A percentile compares a stretch with the other conserved stretches of the same genome.
Evolutionary conservation across 1,140 invertebrate species (phyloP).

Genomic region (Drosophila mayri): DNA sequence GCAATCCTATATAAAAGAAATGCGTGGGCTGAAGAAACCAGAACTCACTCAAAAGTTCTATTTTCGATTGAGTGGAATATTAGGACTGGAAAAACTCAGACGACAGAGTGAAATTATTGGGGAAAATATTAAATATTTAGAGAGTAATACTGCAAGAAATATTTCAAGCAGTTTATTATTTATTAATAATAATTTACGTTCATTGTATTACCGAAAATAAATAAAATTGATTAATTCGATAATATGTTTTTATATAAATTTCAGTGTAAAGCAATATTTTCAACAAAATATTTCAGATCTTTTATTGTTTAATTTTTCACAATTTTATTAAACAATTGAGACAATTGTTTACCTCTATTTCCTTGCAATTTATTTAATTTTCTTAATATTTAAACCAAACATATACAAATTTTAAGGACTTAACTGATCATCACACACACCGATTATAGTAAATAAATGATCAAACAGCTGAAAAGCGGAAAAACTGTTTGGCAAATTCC

Average conservation of each 20-base stretch:
- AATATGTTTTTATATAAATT: too few relatives aligned
- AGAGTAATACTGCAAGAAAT: background rate
- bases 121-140: background rate
- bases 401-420: background rate
- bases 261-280: too few relatives aligned
- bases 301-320: background rate
- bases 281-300: too few relatives aligned
- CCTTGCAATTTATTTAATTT: too few relatives aligned
- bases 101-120: background rate
- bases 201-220: too few relatives aligned
- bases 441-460: slow-evolving; percentile 27
- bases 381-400: background rate
- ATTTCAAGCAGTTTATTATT: background rate
- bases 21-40: slow-evolving; percentile 37
- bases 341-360: background rate
- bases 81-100: background rate
- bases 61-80: slow-evolving; percentile 12
- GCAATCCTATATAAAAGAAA: slow-evolving; percentile 23
- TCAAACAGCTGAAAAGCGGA: slow-evolving; percentile 22
- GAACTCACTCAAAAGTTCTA: slow-evolving; percentile 30
- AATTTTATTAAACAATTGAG: background rate
- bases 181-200: too few relatives aligned
- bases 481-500: slow-evolving; percentile 37
- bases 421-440: slow-evolving; percentile 1
- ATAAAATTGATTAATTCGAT: too few relatives aligned